phyloP scores from a whole-genome alignment of 2,888 invertebrate species.

The Melanostoma scalare region DNA sequence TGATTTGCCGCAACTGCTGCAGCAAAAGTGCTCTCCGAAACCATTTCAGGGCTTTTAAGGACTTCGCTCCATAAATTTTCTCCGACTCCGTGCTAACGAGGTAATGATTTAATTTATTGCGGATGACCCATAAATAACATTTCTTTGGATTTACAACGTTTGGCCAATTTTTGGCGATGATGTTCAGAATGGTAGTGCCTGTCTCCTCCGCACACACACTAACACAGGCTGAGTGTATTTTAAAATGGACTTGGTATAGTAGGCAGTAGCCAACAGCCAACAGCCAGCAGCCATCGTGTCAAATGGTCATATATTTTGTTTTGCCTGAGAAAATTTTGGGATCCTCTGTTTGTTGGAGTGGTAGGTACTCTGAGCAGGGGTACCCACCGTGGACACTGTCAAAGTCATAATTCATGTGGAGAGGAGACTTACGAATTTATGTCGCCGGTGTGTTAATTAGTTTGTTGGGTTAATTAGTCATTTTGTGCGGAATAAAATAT shows the following conservation, averaged over 20 bases:
- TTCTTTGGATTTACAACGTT: slow-evolving; percentile 70
- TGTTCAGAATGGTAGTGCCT: slow-evolving; percentile 44
- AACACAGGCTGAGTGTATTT: neutral
- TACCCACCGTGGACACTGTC: slow-evolving; percentile 45
- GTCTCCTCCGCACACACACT: neutral
- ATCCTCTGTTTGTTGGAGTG: slow-evolving; percentile 32
- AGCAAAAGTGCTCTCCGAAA: slow-evolving; percentile 21
- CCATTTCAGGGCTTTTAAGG: slow-evolving; percentile 39
- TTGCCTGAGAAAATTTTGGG: slow-evolving; percentile 31
- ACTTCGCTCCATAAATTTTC: slow-evolving; percentile 55
- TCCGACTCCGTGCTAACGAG: slow-evolving; percentile 74
- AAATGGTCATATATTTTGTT: slow-evolving; percentile 63
- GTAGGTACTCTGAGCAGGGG: neutral
- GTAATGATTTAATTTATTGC: slow-evolving; percentile 79
- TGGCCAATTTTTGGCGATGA: slow-evolving; percentile 60
- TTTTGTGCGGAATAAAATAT: slow-evolving; percentile 61
- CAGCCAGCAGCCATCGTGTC: slow-evolving; percentile 48
- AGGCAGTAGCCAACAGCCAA: slow-evolving; percentile 8
- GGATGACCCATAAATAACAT: slow-evolving; percentile 77
- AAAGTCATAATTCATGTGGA: slow-evolving; percentile 63
- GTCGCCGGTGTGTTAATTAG: slow-evolving; percentile 69
- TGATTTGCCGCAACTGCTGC: slow-evolving; percentile 38
- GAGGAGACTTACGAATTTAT: slow-evolving; percentile 64
- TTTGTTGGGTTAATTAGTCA: slow-evolving; percentile 68
- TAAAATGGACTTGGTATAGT: slow-evolving; percentile 44